Evolutionary conservation across 2,113 vertebrate genomes (phyloP).

Genomic region (Thamnaconus septentrionalis): DNA sequence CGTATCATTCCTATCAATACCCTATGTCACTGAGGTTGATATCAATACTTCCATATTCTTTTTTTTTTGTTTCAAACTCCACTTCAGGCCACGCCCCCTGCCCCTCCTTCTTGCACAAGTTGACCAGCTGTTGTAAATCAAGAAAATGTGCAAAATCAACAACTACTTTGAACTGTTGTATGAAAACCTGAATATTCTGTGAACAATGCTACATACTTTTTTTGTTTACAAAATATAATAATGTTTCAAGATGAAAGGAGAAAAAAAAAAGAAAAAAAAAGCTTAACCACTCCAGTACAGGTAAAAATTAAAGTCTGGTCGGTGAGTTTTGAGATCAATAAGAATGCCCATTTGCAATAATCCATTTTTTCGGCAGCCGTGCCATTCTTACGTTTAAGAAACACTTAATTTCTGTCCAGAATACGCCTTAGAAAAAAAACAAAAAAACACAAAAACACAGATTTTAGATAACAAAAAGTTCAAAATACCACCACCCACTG

Average conservation of each 20-base stretch:
- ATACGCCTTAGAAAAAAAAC: constrained; percentile 51
- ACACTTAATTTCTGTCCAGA: constrained; percentile 67
- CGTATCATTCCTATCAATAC: constrained; percentile 71
- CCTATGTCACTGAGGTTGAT: constrained; percentile 71
- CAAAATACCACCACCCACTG: constrained; percentile 60
- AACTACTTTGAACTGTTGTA: constrained; percentile 73
- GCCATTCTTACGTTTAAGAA: constrained; percentile 49
- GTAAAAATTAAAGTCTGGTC: constrained; percentile 67
- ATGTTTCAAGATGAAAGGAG: constrained; percentile 64
- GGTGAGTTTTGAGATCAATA: constrained; percentile 65
- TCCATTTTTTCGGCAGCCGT: constrained; percentile 54
- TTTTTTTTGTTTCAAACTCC: constrained; percentile 41
- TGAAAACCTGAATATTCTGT: constrained; percentile 86
- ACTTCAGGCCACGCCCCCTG: constrained; percentile 4
- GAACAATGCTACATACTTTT: constrained; percentile 92
- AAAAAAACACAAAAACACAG: constrained; percentile 12
- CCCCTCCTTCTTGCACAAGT: constrained; percentile 50
- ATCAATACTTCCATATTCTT: constrained; percentile 69
- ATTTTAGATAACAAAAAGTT: constrained; percentile 33
- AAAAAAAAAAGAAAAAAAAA: constrained; percentile 49
- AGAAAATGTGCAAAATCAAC: constrained; percentile 79
- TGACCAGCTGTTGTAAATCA: constrained; percentile 73
- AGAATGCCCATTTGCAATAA: constrained; percentile 75
- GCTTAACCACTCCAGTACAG: constrained; percentile 65
- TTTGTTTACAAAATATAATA: constrained; percentile 75